These are phyloP conservation scores for Pipistrellus kuhlii DNA, from an alignment of 2,797 vertebrate genomes.

Conservation along the genomic window DNA sequence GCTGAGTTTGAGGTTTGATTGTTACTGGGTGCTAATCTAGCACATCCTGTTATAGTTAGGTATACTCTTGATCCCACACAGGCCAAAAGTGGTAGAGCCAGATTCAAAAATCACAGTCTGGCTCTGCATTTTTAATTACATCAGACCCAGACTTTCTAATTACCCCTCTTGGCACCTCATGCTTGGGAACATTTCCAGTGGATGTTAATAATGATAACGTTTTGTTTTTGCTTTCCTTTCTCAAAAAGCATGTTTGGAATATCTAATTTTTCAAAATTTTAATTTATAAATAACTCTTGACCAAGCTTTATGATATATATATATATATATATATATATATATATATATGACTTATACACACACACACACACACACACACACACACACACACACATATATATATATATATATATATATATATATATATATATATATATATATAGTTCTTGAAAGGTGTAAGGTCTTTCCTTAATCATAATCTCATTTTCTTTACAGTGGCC, in stretches of 20 bases:
- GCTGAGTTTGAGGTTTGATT: not conserved
- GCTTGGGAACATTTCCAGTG: not conserved
- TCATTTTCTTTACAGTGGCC: constrained; percentile 29
- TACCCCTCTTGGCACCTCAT: not conserved
- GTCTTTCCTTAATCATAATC: not conserved
- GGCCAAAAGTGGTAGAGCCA: not conserved
- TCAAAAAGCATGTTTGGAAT: not conserved
- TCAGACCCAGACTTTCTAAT: not conserved
- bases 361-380: too few relatives aligned
- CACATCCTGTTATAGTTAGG: not conserved
- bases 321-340: not conserved
- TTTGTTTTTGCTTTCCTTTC: not conserved
- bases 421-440: not conserved
- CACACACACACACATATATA: too few relatives aligned
- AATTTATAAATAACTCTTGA: constrained; percentile 17
- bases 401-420: not conserved
- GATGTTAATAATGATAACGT: not conserved
- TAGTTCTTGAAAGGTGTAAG: not conserved
- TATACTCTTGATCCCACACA: not conserved
- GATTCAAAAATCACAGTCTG: not conserved
- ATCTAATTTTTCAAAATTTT: not conserved
- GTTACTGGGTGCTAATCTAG: not conserved
- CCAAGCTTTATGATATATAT: not conserved
- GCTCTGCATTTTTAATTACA: not conserved
- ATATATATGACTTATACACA: too few relatives aligned